Evolutionary conservation across 1,140 invertebrate genomes (phyloP).

Genomic region (Zelostemma sp.): DNA sequence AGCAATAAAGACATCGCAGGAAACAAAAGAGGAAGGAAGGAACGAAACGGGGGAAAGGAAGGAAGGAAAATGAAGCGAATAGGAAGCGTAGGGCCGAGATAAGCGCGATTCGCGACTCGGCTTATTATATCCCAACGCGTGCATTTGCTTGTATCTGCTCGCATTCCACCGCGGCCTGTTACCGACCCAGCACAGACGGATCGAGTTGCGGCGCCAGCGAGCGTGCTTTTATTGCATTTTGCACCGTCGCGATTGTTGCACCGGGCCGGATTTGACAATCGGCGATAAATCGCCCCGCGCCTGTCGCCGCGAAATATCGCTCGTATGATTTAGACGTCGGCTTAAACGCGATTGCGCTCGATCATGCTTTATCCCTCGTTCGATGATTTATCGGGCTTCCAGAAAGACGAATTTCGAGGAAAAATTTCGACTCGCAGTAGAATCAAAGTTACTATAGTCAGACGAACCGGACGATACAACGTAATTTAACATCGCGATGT

Average conservation of each 20-base stretch:
- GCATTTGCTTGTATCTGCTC: slow-evolving; percentile 19
- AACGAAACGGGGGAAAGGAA: neutral
- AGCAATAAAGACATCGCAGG: neutral
- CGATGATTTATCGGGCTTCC: slow-evolving; percentile 8
- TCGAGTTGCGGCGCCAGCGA: slow-evolving; percentile 24
- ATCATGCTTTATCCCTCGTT: neutral
- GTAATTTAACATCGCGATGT: neutral
- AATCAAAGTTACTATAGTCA: slow-evolving; percentile 21
- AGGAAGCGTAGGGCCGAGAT: neutral
- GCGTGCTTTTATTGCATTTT: slow-evolving; percentile 24
- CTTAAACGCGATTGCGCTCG: too few species aligned
- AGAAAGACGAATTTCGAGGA: too few species aligned
- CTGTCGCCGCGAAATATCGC: neutral
- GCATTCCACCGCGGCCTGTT: slow-evolving; percentile 11
- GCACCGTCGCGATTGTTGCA: slow-evolving; percentile 21
- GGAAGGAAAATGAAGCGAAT: neutral
- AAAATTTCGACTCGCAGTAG: too few species aligned
- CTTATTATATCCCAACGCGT: slow-evolving; percentile 1
- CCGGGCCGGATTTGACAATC: neutral
- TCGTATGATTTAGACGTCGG: too few species aligned
- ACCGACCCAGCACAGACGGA: slow-evolving; percentile 15
- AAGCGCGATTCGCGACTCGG: neutral
- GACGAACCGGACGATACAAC: slow-evolving; percentile 7
- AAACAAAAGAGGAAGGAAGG: neutral
- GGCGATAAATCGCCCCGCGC: neutral